These are phyloP conservation scores for Camponotus fellah DNA, from an alignment of 2,888 invertebrate genomes.

Conservation along the genomic window DNA sequence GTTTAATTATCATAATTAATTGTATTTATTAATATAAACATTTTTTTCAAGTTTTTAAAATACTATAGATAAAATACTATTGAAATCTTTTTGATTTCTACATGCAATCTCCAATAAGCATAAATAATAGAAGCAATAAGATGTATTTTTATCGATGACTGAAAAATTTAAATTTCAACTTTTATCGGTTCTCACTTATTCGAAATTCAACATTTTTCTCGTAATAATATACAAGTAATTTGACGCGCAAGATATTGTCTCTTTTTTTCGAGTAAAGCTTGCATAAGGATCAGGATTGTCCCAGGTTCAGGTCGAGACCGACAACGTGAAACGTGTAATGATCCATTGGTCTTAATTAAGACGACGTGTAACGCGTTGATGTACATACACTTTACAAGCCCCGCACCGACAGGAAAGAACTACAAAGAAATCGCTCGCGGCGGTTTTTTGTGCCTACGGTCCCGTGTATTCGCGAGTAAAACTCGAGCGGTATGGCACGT, in stretches of 20 bases:
- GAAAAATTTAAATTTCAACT: background rate
- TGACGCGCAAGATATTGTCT: background rate
- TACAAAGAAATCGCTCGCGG: slow-evolving; percentile 14
- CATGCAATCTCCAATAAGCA: background rate
- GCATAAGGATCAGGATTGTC: background rate
- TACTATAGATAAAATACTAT: background rate
- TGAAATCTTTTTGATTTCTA: background rate
- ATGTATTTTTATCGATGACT: background rate
- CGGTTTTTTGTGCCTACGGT: slow-evolving; percentile 37
- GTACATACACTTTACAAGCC: slow-evolving; percentile 5
- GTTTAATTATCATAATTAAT: background rate
- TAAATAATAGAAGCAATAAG: background rate
- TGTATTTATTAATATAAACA: slow-evolving; percentile 16
- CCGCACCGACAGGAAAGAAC: background rate
- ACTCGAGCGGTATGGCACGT: slow-evolving; percentile 51
- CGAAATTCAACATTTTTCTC: background rate
- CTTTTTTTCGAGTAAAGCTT: background rate
- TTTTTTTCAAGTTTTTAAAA: background rate
- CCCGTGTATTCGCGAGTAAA: slow-evolving; percentile 60
- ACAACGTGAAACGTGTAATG: slow-evolving; percentile 23
- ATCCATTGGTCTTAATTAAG: slow-evolving; percentile 36
- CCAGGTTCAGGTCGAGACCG: background rate
- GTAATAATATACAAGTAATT: background rate
- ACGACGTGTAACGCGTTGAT: slow-evolving; percentile 32
- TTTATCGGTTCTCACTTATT: background rate